A percentile compares a stretch with the other conserved stretches of the same genome.
These are phyloP conservation scores for Matsumyia berberina DNA, from an alignment of 2,888 invertebrate species.

Conservation along the genomic window DNA sequence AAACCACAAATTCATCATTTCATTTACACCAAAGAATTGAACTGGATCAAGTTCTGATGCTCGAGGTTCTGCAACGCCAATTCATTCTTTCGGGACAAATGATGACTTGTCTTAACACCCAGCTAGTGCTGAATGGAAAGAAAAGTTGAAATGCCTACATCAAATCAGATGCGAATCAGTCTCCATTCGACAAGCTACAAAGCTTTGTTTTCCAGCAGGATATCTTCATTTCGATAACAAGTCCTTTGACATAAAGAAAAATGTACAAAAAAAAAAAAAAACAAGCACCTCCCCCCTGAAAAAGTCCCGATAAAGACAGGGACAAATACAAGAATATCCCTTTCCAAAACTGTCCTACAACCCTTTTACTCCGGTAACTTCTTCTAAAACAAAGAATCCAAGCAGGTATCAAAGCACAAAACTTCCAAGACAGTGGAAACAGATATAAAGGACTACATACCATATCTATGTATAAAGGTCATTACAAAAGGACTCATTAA, in stretches of 20 bases:
- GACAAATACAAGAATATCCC: constrained; percentile 24
- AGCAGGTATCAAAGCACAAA: constrained; percentile 46
- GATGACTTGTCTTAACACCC: no score
- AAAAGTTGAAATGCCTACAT: no score
- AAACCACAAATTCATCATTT: no score
- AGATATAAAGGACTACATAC: constrained; percentile 36
- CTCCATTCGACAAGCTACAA: background rate
- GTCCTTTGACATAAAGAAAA: background rate
- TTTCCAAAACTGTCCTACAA: constrained; percentile 27
- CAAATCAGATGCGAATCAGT: background rate
- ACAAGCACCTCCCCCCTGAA: constrained; percentile 49
- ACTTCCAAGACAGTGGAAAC: constrained; percentile 24
- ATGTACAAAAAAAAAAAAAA: background rate
- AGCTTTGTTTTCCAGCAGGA: background rate
- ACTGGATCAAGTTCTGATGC: no score
- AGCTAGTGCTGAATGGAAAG: no score
- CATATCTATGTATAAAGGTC: constrained; percentile 37
- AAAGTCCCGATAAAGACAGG: constrained; percentile 1
- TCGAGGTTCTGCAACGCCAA: no score
- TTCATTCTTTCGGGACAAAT: no score
- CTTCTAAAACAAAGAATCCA: constrained; percentile 25
- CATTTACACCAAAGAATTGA: no score
- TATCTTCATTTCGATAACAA: background rate
- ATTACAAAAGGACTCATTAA: constrained; percentile 74
- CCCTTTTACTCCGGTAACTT: constrained; percentile 33